Evolutionary conservation across 2,797 vertebrate species (phyloP).

Genomic region (Agapornis canus): DNA sequence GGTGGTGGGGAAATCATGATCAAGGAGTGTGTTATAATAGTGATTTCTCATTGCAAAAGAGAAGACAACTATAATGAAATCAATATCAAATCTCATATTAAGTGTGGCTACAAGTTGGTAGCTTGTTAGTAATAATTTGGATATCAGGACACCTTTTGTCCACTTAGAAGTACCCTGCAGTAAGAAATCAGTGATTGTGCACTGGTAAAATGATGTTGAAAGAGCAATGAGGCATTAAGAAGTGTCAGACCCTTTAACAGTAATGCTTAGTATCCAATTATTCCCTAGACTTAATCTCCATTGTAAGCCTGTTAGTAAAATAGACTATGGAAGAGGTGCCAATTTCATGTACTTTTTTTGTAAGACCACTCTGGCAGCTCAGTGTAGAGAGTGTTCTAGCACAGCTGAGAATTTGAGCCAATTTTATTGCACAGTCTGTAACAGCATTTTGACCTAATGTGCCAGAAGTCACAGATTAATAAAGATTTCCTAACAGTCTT

Average conservation of each 20-base stretch:
- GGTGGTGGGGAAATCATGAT: accelerated
- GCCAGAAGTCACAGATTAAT: neutral
- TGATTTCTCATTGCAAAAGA: neutral
- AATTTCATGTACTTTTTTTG: neutral
- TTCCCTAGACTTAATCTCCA: neutral
- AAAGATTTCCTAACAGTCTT: neutral
- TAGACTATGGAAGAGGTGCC: neutral
- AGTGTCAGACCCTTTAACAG: neutral
- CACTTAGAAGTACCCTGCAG: neutral
- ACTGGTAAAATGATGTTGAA: neutral
- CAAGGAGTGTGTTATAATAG: neutral
- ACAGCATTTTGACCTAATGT: neutral
- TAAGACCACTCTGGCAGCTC: neutral
- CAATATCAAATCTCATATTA: neutral
- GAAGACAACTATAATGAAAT: neutral
- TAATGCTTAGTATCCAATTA: neutral
- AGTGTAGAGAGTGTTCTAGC: accelerated
- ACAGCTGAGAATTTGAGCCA: neutral
- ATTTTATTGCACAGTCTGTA: neutral
- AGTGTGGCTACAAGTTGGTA: neutral
- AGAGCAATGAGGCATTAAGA: neutral
- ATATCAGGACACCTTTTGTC: neutral
- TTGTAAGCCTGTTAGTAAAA: neutral
- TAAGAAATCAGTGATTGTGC: neutral
- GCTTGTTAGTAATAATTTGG: neutral